Evolutionary conservation across 2,888 invertebrate species (phyloP), one percentile per base, ranked within the genome.

Genomic region (Leuctra nigra): DNA sequence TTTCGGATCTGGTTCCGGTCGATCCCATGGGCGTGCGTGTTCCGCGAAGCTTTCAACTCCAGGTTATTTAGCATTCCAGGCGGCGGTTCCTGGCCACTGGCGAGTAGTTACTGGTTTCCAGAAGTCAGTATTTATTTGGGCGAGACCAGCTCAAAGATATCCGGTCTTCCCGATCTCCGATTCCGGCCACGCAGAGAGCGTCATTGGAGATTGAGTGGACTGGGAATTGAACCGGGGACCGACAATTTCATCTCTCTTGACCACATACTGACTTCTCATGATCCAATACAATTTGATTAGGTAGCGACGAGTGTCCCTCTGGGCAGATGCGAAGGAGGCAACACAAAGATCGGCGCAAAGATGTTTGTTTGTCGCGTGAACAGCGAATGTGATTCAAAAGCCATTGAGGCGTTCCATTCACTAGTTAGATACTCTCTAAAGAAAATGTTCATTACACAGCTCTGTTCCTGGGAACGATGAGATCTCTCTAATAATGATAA

Each of bases 181-280:
- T 4, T 13, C 4, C 20, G 20, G 3, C 44, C 20, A 7, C 44
- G 44, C 7, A 16, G 44, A 4, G n/a, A 13, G 2, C 44, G 44
- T 20, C 44, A 20, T 22, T 20, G 44, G 44, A 44, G 44, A 44
- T 44, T 20, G 44, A 44, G 44, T 44, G 44, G 44, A 23, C 13
- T 44, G 44, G 44, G 44, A 44, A 44, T 44, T 44, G 44, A 44
- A 23, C 20, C 23, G 13, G 13, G 44, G 6, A 29, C 29, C 29
- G 29, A 29, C 29, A 29, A 23, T 20, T 44, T 44, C 20, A 44
- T 44, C 44, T 44, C 44, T 23, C 44, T 22, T 13, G 44, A 2
- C 44, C 44, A 44, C 44, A 20, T 11, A 23, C 44, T 44, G 44
- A 44, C 44, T 23, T n/a, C 44, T 22, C 44, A 44, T 44, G 44